These are phyloP conservation scores for Polyommatus icarus DNA, from an alignment of 2,888 invertebrate genomes.

Conservation along the genomic window DNA sequence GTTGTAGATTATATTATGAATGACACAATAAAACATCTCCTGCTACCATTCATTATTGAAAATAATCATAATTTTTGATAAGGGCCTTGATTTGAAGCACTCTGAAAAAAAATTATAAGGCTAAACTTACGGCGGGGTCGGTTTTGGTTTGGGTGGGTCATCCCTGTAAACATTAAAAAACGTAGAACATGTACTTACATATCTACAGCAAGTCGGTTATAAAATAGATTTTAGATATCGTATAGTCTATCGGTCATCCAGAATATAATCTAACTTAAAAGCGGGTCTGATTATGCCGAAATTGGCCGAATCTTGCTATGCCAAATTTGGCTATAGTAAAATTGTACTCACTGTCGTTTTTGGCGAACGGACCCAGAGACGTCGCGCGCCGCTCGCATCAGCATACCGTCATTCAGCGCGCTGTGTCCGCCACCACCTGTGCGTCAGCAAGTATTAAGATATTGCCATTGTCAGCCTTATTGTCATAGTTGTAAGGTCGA, in stretches of 20 bases:
- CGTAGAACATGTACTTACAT: not conserved
- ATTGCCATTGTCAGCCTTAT: not conserved
- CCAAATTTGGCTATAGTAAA: too few relatives aligned
- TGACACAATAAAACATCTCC: not conserved
- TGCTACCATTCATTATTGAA: too few relatives aligned
- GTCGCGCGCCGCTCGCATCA: conserved; percentile 62
- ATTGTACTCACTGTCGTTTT: too few relatives aligned
- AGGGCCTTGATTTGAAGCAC: not conserved
- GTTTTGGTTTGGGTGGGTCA: not conserved
- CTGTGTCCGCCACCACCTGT: conserved; percentile 42
- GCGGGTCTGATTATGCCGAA: too few relatives aligned
- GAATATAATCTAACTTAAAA: too few relatives aligned
- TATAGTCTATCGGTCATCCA: too few relatives aligned
- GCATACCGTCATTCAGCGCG: conserved; percentile 63
- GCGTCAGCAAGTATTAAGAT: not conserved
- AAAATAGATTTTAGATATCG: not conserved
- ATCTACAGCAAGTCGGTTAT: too few relatives aligned
- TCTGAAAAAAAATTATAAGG: not conserved
- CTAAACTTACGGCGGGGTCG: not conserved
- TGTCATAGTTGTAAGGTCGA: not conserved
- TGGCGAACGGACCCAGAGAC: conserved; percentile 30
- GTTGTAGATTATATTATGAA: too few relatives aligned
- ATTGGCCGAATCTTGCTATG: too few relatives aligned
- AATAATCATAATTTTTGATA: too few relatives aligned
- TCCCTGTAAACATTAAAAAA: not conserved